Evolutionary conservation across 2,888 invertebrate genomes (phyloP).

Genomic region (Perdita meconis): DNA sequence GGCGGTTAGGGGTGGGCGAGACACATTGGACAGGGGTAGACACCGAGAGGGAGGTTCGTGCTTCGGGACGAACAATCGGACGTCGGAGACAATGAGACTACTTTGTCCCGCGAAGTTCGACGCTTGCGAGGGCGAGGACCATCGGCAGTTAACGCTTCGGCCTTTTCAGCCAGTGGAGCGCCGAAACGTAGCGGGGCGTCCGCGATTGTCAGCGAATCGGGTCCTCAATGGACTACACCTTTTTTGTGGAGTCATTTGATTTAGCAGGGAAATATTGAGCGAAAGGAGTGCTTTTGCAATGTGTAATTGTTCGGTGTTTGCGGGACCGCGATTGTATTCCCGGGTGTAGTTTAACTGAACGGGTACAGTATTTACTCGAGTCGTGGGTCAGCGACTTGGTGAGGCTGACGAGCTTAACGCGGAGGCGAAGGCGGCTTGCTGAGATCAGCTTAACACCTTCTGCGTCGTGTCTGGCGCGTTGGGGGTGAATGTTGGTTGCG

Average conservation of each 20-base stretch:
- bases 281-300: no score
- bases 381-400: no score
- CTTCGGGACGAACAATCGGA: constrained; percentile 69
- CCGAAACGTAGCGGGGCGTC: constrained; percentile 15
- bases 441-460: no score
- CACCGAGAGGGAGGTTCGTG: constrained; percentile 47
- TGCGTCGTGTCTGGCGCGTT: no score
- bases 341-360: no score
- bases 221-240: not conserved
- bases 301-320: no score
- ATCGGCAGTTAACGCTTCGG: constrained; percentile 62
- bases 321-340: no score
- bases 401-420: no score
- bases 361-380: no score
- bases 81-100: constrained; percentile 76
- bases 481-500: no score
- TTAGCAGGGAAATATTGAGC: no score
- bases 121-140: constrained; percentile 59
- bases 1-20: not conserved
- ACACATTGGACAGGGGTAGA: not conserved
- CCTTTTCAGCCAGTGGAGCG: constrained; percentile 38
- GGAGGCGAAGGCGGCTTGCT: no score
- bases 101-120: constrained; percentile 61
- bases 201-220: constrained; percentile 10
- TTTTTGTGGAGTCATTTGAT: not conserved